Conservation (phyloP, 2,888 invertebrate genomes). For the Thereva unica region DNA sequence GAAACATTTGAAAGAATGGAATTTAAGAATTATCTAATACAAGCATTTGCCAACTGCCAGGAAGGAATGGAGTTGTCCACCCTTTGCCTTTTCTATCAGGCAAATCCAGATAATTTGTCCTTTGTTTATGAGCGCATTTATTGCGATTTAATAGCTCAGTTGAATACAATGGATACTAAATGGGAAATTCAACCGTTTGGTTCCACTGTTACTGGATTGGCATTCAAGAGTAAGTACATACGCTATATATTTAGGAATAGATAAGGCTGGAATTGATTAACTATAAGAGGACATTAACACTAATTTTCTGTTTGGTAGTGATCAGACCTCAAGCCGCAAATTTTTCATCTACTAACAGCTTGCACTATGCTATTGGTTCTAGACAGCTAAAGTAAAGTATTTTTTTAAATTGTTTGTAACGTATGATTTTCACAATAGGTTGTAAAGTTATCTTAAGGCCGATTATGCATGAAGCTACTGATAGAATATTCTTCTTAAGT, state of each 20-base stretch:
- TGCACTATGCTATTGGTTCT: too few relatives aligned
- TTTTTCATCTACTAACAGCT: too few relatives aligned
- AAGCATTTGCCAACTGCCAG: slow-evolving; percentile 46
- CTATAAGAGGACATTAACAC: not conserved
- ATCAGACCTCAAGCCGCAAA: too few relatives aligned
- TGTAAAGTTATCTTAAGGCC: too few relatives aligned
- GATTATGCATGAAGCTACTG: too few relatives aligned
- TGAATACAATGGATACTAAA: slow-evolving; percentile 48
- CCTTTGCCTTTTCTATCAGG: slow-evolving; percentile 46
- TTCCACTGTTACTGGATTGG: slow-evolving; percentile 72
- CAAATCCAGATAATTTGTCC: slow-evolving; percentile 41
- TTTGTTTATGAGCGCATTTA: slow-evolving; percentile 46
- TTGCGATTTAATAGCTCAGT: slow-evolving; percentile 46
- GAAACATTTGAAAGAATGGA: slow-evolving; percentile 10
- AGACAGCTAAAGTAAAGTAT: too few relatives aligned
- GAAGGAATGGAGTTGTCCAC: slow-evolving; percentile 43
- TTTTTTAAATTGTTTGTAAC: too few relatives aligned
- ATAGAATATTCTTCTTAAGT: too few relatives aligned
- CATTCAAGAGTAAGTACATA: slow-evolving; percentile 61
- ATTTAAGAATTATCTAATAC: slow-evolving; percentile 24
- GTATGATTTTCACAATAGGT: too few relatives aligned
- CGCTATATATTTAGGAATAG: not conserved
- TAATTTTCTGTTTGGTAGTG: too few relatives aligned
- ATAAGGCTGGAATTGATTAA: not conserved
- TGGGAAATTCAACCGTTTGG: slow-evolving; percentile 67